phyloP scores from a whole-genome alignment of 2,888 invertebrate genomes.

The Epinotia bilunana region DNA sequence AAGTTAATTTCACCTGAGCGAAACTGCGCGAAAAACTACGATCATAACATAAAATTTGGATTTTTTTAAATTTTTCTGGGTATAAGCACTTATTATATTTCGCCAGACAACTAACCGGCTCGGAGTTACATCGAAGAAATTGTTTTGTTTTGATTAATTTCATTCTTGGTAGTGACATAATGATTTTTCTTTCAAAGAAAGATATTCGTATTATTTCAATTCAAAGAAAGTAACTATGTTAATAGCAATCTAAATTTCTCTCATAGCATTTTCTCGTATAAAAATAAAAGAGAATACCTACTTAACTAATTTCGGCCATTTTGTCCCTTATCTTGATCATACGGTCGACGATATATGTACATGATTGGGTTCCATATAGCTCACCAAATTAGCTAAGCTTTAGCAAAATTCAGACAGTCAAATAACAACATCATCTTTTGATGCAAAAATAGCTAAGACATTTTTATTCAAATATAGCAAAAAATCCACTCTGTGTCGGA shows the following conservation, averaged over 20 bases:
- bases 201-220: not conserved
- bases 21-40: not conserved
- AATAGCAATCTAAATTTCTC: not conserved
- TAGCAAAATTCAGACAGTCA: not conserved
- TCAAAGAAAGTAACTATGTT: not conserved
- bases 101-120: not conserved
- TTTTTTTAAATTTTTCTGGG: too few species aligned
- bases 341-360: too few species aligned
- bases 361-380: not conserved
- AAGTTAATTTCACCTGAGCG: not conserved
- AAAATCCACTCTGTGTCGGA: conserved; percentile 42
- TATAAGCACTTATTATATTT: not conserved
- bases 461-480: conserved; percentile 11
- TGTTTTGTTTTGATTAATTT: not conserved
- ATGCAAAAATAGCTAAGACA: not conserved
- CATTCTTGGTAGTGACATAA: not conserved
- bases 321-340: too few species aligned
- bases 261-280: not conserved
- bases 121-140: not conserved
- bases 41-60: not conserved
- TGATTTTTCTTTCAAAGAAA: not conserved
- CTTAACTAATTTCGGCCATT: too few species aligned
- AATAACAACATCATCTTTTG: not conserved
- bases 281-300: not conserved
- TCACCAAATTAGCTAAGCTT: not conserved